These are phyloP conservation scores for Knipowitschia caucasica DNA, from an alignment of 2,797 vertebrate genomes.

Conservation along the genomic window DNA sequence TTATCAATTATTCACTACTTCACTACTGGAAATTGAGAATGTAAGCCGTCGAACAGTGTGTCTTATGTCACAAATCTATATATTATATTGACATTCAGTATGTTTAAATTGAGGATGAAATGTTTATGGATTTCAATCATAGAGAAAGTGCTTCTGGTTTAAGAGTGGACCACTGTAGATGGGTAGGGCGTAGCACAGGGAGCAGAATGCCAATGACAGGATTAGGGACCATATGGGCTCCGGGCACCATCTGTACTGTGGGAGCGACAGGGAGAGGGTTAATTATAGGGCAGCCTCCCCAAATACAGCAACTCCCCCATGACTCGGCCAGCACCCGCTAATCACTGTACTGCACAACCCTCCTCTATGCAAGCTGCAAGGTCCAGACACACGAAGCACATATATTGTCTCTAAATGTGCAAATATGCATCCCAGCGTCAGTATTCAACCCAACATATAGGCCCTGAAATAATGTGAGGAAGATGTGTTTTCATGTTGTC, in stretches of 20 bases:
- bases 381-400: slow-evolving; percentile 58
- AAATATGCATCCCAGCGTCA: slow-evolving; percentile 57
- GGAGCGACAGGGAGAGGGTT: slow-evolving; percentile 82
- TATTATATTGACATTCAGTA: not conserved
- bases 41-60: not conserved
- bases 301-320: slow-evolving; percentile 66
- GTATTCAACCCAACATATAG: slow-evolving; percentile 46
- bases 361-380: slow-evolving; percentile 47
- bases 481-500: slow-evolving; percentile 46
- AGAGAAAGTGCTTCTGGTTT: slow-evolving; percentile 35
- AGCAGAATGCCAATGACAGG: slow-evolving; percentile 83
- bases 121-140: slow-evolving; percentile 41
- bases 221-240: slow-evolving; percentile 85
- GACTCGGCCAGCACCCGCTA: slow-evolving; percentile 71
- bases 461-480: slow-evolving; percentile 8
- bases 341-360: slow-evolving; percentile 73
- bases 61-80: no score
- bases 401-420: no score
- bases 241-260: slow-evolving; percentile 84
- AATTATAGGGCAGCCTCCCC: slow-evolving; percentile 82
- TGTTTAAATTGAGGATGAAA: not conserved
- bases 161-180: slow-evolving; percentile 42
- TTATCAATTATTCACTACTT: not conserved
- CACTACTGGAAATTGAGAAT: not conserved
- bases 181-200: slow-evolving; percentile 60